Base-by-base conservation (phyloP, 2,797 vertebrate genomes). In the Sebastes nivosus region DNA sequence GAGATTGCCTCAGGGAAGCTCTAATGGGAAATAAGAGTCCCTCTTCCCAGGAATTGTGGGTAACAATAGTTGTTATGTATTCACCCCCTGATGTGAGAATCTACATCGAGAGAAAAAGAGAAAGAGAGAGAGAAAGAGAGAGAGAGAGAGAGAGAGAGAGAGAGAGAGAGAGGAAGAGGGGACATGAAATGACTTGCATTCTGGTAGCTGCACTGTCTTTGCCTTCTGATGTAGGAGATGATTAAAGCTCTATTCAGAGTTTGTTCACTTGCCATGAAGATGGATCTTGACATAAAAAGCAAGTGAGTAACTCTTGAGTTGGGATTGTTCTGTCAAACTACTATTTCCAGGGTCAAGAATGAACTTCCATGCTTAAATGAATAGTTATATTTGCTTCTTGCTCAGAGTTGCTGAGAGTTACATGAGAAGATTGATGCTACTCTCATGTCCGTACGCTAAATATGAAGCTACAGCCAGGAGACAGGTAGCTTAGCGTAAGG, bases 11-110 rank as follows among this genome's bases (percentile, higher is more conserved):
- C 50, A 6, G 72, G 86, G 78, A 83, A 59, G 77, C 77, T 85
- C 70, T 89, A 78, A 82, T 80, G 82, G 85, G 89, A 94, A 92
- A 89, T 91, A 67, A 66, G 68, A 86, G 83, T 86, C 66, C 57
- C 83, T 84, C 74, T 80, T 86, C 78, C 72, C 16, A 58, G 74
- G 85, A 77, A 85, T 59, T 79, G 68, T 81, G 68, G 65, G 61
- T 82, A 88, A 86, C 80, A 72, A 63, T 13, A 59, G 61, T 71
- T 58, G 46, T 77, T 82, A 55, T 69, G 71, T 67, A 69, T 79
- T 42, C 77, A 36, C 32, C 68, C 72, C 30, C 54, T 76, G 79
- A 78, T 82, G 83, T 76, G 81, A 16, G 63, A 68, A 60, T 79
- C 27, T 36, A 12, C 27, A 68, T 27, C 42, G 16, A 50, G 18